Evolutionary conservation across 1,140 invertebrate genomes (phyloP), one percentile per base, ranked within the genome.

Genomic region (Lutraria rhynchaena): DNA sequence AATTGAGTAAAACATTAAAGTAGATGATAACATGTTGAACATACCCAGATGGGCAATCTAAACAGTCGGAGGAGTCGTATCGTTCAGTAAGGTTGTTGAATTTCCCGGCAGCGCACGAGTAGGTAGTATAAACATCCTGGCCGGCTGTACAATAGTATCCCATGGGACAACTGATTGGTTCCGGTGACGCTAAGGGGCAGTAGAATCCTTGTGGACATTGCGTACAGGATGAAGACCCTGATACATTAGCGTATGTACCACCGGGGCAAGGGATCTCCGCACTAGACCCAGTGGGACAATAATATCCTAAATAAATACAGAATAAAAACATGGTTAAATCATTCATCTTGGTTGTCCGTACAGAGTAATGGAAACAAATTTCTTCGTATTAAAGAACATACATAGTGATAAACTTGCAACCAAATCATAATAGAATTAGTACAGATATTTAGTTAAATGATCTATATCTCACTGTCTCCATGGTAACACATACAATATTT

Each of bases 131-230:
- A 15, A 60, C 24, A 24, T 29, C 41, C 5, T 87, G 76, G 0
- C 44, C 51, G 0, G 67, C 73, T 4, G 77, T 55, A 67, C 90
- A 91, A 61, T 82, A 90, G 60, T 90, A 86, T 29, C 90, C 89
- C 35, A 77, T 70, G 0, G 90, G 90, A 78, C 90, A 91, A n/a
- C 83, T 78, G 55, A 88, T 74, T 19, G 90, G 90, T 27, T 85
- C 73, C 55, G 83, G 84, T 33, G 89, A 90, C 67, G 86, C 86
- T 1, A 87, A 22, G 0, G 87, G 82, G 65, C 90, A 91, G 81
- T 91, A 91, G 82, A 85, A 80, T 17, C 89, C 90, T 19, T 65
- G 69, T n/a, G 90, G 90, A 82, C 90, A 91, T 61, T 61, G 46
- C 0, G 63, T 35, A 81, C 90, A 91, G 11, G 77, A 37, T 11